Evolutionary conservation across 2,888 invertebrate genomes (phyloP), one percentile per base, ranked within the genome.

Genomic region (Hemithea aestivaria): DNA sequence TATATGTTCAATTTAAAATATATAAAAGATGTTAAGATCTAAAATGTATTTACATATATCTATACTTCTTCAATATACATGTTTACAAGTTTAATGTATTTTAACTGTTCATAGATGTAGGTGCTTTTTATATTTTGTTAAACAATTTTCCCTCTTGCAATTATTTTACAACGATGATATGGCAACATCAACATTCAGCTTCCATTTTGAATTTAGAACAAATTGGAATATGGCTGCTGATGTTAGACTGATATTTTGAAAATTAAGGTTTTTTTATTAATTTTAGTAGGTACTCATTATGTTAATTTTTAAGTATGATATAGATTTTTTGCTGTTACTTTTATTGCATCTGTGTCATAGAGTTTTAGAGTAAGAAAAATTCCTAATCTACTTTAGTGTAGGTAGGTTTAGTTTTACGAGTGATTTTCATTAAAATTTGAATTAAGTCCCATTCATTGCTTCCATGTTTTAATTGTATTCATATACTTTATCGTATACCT

Each of bases 361-460:
- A 47, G 37, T 30, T 32, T 24, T 36, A 36, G 29, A 2, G 10
- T 48, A 45, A 44, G 43, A 21, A 31, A 33, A 52, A 48, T 49
- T 55, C 51, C 51, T 53, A 50, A 33, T 28, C 43, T 40, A 48
- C 38, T 35, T 48, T 45, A 47, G 41, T 41, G 36, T 37, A 27
- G 45, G 36, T 37, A 27, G 45, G 44, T 16, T 28, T 20, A 54
- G 54, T 51, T 26, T 42, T 7, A n/a, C n/a, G 52, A 53, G 45
- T 57, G 53, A 58, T 53, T 41, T 53, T 41, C 56, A 49, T 52
- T 47, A 51, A 58, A 48, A 60, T 62, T 53, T 53, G 28, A 57
- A 56, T 60, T 50, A 62, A 67, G 79, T 78, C 79, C 81, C 80
- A 74, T 79, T 65, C 58, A 64, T 75, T 76, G 84, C 84, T 85